Base-by-base conservation (phyloP, 1,140 invertebrate species). In the Hydropsyche tenuis region DNA sequence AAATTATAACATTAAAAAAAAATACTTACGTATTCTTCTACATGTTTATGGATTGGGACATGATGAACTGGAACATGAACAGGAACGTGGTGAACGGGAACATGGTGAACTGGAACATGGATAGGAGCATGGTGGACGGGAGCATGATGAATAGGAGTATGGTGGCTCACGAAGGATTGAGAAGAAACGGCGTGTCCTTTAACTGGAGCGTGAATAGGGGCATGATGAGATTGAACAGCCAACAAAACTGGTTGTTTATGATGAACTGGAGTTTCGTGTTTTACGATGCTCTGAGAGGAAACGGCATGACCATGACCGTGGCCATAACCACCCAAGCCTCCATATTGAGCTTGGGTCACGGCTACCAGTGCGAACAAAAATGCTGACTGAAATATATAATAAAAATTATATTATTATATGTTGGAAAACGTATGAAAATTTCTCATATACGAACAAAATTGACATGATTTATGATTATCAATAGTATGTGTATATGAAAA, bases 241-340 rank as follows among this genome's bases (percentile, higher is more conserved):
- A 69, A 20, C 25, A 73, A 56, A 56, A 68, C 63, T 23, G 63
- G 48, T 27, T 70, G 70, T 12, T 73, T 53, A 18, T 73, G 63
- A 75, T 83, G 82, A 11, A 80, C 80, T 0, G 83, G 83, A 0
- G 81, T 77, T 46, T 86, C 83, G 37, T 86, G 84, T 64, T 82
- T 82, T 14, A 85, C 80, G 77, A 85, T 82, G 79, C 81, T 84
- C 70, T 85, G 84, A 11, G 84, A 85, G 7, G 84, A 85, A 18
- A 85, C 81, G 2, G 84, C 84, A 60, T 76, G 69, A 46, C 75
- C 66, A 37, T 62, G 51, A 20, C 43, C 63, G 48, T 74, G 69
- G 12, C 77, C 83, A 82, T 78, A 82, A 81, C 48, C 78, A 53
- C 23, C 81, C 80, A 75, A 83, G 78, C 27, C 51, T 22, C 64